These are phyloP conservation scores for Mus spretus DNA, from an alignment of 2,797 vertebrate species.

Conservation along the genomic window DNA sequence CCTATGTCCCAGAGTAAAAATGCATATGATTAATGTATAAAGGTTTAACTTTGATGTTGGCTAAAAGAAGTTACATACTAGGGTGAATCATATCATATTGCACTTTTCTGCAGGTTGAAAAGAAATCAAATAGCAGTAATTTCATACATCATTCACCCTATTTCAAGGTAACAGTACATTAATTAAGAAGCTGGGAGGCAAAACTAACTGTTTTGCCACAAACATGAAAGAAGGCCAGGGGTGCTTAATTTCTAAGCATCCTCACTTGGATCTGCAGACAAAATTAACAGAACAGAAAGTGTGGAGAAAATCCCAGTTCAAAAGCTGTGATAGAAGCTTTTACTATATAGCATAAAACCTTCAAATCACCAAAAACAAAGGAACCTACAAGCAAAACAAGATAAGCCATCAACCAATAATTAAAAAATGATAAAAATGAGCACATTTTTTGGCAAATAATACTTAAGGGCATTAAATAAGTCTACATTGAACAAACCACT, in stretches of 20 bases:
- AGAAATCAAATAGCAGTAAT: neutral
- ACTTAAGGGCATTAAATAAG: neutral
- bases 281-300: neutral
- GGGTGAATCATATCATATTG: neutral
- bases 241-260: neutral
- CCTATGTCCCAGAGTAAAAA: neutral
- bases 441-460: neutral
- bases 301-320: neutral
- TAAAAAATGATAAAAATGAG: neutral
- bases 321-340: neutral
- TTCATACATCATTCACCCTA: neutral
- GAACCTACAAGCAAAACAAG: neutral
- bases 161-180: constrained; percentile 21
- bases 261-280: neutral
- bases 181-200: neutral
- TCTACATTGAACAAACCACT: neutral
- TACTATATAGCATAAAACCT: neutral
- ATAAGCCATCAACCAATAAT: neutral
- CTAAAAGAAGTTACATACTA: constrained; percentile 1
- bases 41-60: neutral
- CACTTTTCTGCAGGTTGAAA: neutral
- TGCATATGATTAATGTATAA: neutral
- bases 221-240: neutral
- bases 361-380: neutral
- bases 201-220: neutral